Conservation (phyloP, 2,888 invertebrate species). For the Synergus umbraculus region DNA sequence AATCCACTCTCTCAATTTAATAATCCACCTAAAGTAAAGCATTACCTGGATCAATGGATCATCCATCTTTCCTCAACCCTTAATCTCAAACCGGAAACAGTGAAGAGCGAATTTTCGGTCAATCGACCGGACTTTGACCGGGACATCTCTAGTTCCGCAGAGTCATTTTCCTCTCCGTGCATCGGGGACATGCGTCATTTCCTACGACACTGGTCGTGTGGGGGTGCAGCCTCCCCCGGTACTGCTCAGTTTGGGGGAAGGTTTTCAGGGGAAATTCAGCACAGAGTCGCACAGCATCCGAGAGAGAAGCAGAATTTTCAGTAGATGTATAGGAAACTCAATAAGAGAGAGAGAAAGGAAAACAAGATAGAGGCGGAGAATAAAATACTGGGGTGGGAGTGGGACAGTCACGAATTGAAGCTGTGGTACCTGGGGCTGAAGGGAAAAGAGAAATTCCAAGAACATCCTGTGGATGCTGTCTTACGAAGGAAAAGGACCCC, state of each 20-base stretch:
- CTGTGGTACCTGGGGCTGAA: background rate
- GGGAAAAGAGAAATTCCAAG: background rate
- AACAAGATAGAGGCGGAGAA: background rate
- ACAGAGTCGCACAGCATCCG: background rate
- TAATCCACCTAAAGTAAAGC: background rate
- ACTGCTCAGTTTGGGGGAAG: constrained; percentile 27
- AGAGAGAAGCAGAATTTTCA: background rate
- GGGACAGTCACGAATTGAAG: background rate
- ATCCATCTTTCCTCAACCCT: background rate
- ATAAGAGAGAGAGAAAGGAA: constrained; percentile 13
- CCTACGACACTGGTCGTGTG: constrained; percentile 33
- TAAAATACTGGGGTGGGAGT: background rate
- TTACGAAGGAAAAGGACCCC: constrained; percentile 32
- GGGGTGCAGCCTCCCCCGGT: constrained; percentile 35
- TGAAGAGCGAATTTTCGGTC: constrained; percentile 1
- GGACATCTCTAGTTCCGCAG: constrained; percentile 21
- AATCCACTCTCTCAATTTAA: background rate
- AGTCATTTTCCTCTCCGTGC: constrained; percentile 14
- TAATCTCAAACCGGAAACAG: background rate
- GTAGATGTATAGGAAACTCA: background rate
- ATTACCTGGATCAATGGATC: too few relatives aligned
- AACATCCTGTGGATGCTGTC: constrained; percentile 20
- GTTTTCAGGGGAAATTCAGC: constrained; percentile 36
- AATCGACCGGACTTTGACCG: constrained; percentile 4
- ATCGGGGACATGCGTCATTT: constrained; percentile 37